These are phyloP conservation scores for Macroglossus sobrinus DNA, from an alignment of 2,113 vertebrate genomes.

Conservation along the genomic window DNA sequence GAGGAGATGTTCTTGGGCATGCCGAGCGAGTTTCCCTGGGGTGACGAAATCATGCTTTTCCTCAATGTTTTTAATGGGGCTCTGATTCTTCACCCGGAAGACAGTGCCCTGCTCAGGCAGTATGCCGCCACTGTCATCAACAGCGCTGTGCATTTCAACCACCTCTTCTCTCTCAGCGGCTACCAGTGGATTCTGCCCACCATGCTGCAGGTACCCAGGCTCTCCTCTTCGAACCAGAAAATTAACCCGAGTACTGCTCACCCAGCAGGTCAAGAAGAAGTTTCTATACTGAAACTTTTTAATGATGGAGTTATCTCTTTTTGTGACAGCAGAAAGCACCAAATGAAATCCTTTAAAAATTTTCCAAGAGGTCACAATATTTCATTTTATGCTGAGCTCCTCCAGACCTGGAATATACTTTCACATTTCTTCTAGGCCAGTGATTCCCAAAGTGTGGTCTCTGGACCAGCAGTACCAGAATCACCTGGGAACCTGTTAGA, in stretches of 20 bases:
- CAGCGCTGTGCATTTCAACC: slow-evolving; percentile 98
- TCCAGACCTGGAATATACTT: not conserved
- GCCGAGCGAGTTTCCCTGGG: slow-evolving; percentile 99
- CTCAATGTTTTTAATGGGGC: slow-evolving; percentile 98
- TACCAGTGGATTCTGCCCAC: slow-evolving; percentile 99
- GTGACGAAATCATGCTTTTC: slow-evolving; percentile 99
- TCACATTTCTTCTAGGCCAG: not conserved
- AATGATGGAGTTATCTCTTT: not conserved
- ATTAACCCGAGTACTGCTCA: not conserved
- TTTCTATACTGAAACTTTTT: not conserved
- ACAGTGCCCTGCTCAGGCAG: slow-evolving; percentile 95
- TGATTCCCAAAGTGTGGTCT: not conserved
- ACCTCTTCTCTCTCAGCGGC: slow-evolving; percentile 97
- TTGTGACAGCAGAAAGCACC: not conserved
- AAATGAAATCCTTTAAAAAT: not conserved
- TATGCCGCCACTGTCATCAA: slow-evolving; percentile 97
- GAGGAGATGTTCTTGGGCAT: slow-evolving; percentile 99
- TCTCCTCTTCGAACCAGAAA: not conserved
- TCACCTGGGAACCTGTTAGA: not conserved
- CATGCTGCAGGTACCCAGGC: slow-evolving; percentile 91
- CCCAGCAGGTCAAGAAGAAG: not conserved
- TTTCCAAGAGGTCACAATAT: not conserved
- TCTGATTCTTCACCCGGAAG: slow-evolving; percentile 95
- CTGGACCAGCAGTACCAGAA: not conserved
- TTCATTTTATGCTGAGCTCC: not conserved